Percentiles rank a stretch among this genome's conserved stretches.
Evolutionary conservation across 2,888 invertebrate genomes (phyloP).

Genomic region (Cheilosia variabilis): DNA sequence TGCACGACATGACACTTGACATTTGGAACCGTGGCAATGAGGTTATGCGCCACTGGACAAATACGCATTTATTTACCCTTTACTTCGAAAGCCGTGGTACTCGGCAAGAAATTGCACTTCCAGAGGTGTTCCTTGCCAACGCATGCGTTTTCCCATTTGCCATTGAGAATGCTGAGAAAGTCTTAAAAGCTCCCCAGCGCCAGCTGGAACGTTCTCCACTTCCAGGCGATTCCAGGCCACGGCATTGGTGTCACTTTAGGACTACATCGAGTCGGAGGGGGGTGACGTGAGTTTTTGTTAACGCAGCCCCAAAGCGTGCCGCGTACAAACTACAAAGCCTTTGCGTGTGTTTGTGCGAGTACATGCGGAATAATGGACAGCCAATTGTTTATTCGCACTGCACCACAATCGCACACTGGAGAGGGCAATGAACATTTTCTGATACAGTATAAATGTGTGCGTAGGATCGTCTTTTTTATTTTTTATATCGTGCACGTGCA

Average conservation of each 20-base stretch:
- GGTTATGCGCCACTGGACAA: constrained; percentile 48
- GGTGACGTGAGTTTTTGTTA: constrained; percentile 63
- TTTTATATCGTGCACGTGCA: constrained; percentile 43
- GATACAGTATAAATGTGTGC: constrained; percentile 5
- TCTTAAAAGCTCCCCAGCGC: constrained; percentile 46
- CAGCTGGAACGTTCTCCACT: constrained; percentile 48
- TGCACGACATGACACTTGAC: constrained; percentile 7
- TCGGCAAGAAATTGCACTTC: constrained; percentile 41
- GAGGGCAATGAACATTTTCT: constrained; percentile 65
- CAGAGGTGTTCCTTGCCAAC: constrained; percentile 31
- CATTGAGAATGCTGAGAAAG: constrained; percentile 19
- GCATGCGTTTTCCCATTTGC: constrained; percentile 52
- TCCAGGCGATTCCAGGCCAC: constrained; percentile 52
- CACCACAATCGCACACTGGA: constrained; percentile 48
- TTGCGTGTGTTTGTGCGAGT: constrained; percentile 22
- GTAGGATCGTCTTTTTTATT: constrained; percentile 4
- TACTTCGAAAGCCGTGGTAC: constrained; percentile 44
- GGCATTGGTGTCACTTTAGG: constrained; percentile 54
- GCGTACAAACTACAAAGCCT: constrained; percentile 60
- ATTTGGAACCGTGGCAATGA: neutral
- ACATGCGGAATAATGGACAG: constrained; percentile 38
- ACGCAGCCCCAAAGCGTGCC: constrained; percentile 59
- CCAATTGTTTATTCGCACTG: constrained; percentile 66
- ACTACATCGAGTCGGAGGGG: constrained; percentile 18
- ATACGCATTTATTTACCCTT: constrained; percentile 48